Base-by-base conservation (phyloP, 2,113 vertebrate species). In the Oryzias celebensis region DNA sequence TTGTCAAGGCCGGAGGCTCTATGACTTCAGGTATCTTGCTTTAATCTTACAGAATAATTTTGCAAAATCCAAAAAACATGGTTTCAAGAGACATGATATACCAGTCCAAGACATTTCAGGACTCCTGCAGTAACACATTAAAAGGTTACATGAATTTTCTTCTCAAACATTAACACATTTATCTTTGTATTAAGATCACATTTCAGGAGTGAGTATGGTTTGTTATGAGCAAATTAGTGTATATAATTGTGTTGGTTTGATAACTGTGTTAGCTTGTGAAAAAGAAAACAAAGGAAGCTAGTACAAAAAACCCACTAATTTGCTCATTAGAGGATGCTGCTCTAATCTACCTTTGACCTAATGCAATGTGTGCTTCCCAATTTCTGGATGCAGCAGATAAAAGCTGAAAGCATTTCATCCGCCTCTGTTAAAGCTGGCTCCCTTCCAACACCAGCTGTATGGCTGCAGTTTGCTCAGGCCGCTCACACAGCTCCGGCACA, bases 321-420 rank as follows among this genome's bases (percentile, higher is more conserved):
- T 36, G 58, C 59, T 72, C 65, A 59, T 71, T 71, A 71, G 66
- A 41, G 62, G 68, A 61, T 58, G 59, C 65, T 58, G 58, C 63
- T 55, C 42, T 42, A 57, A 65, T 72, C 60, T 59, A 70, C 68
- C 64, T 77, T 44, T 81, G 76, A 76, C 69, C 67, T 58, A 2
- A 31, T 54, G 68, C 28, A 57, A 45, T 43, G 47, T 51, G 50
- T 18, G 48, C 72, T 42, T 58, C 36, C 63, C 58, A 66, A 45
- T 80, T 82, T 75, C 68, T 68, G 75, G 60, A 77, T 51, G 66
- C 74, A 51, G 60, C 65, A 83, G 75, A 81, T 81, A 78, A 81
- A 85, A 80, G 78, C 62, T 55, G 70, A 83, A 73, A 62, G 28
- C 7, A 36, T 77, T 68, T 70, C 67, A 67, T 80, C 63, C 50